Conservation (phyloP, 2,797 vertebrate genomes). For the Enteromius unitaeniatus region DNA sequence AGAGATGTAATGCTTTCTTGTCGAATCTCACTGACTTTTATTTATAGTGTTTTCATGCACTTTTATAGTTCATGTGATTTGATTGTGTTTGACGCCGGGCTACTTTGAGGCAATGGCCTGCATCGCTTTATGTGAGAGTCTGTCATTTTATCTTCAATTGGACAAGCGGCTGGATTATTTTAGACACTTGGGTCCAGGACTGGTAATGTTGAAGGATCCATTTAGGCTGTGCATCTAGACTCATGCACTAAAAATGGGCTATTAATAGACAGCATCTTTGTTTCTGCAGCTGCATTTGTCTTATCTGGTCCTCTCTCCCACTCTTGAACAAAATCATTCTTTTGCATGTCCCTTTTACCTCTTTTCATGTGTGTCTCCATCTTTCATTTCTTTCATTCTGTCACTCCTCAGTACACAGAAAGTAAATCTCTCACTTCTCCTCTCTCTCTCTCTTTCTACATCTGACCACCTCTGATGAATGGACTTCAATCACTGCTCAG, state of each 20-base stretch:
- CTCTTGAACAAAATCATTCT: conserved; percentile 7
- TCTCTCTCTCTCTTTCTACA: conserved; percentile 15
- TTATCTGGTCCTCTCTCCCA: conserved; percentile 25
- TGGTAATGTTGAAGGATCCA: conserved; percentile 35
- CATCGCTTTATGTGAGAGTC: conserved; percentile 31
- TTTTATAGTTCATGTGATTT: conserved; percentile 37
- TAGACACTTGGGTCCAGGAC: conserved; percentile 24
- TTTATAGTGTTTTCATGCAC: conserved; percentile 36
- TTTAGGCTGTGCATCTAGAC: conserved; percentile 38
- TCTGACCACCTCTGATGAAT: conserved; percentile 42
- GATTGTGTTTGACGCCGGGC: conserved; percentile 15
- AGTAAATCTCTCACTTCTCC: conserved; percentile 22
- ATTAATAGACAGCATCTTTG: conserved; percentile 34
- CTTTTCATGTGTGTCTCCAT: conserved; percentile 9
- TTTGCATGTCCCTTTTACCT: conserved; percentile 13
- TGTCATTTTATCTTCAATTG: conserved; percentile 36
- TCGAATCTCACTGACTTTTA: conserved; percentile 22
- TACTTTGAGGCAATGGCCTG: conserved; percentile 26
- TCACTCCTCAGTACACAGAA: conserved; percentile 39
- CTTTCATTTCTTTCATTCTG: conserved; percentile 40
- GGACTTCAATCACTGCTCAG: conserved; percentile 43
- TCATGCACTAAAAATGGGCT: conserved; percentile 18
- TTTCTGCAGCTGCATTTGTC: conserved; percentile 56
- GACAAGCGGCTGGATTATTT: conserved; percentile 41
- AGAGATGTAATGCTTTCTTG: not conserved